Percentiles rank a stretch among this genome's conserved stretches.
Conservation (phyloP, 2,888 invertebrate genomes). For the Brachypalpus laphriformis region DNA sequence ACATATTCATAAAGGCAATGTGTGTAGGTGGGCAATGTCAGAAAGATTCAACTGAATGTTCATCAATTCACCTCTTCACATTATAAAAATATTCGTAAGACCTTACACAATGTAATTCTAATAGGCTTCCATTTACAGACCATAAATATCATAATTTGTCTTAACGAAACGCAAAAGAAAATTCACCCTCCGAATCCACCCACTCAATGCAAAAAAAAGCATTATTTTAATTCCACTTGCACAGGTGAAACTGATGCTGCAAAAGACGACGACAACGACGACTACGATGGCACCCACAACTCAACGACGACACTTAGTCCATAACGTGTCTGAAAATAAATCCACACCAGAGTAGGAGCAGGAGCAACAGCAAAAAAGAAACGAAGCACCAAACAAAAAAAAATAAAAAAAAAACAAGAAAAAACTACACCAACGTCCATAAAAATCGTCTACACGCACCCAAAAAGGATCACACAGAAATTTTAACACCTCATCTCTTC, state of each 20-base stretch:
- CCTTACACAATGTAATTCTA: background rate
- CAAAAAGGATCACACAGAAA: constrained; percentile 73
- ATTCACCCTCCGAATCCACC: background rate
- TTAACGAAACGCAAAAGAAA: background rate
- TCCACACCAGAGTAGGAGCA: constrained; percentile 58
- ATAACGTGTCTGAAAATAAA: constrained; percentile 69
- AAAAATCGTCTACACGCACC: constrained; percentile 74
- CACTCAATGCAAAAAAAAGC: no score
- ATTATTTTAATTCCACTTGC: constrained; percentile 43
- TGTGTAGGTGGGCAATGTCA: no score
- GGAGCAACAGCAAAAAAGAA: constrained; percentile 29
- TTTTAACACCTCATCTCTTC: constrained; percentile 74
- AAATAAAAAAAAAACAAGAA: constrained; percentile 16
- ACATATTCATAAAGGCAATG: no score
- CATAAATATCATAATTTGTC: background rate
- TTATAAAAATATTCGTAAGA: no score
- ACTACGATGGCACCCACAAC: constrained; percentile 38
- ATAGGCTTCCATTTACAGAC: background rate
- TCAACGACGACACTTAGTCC: constrained; percentile 44
- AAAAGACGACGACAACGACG: constrained; percentile 37
- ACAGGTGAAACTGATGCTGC: constrained; percentile 39
- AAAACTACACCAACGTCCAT: constrained; percentile 67
- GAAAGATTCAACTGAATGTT: background rate
- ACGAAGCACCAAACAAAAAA: background rate
- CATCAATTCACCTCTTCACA: no score